Evolutionary conservation across 1,140 invertebrate genomes (phyloP), one percentile per base, ranked within the genome.

Genomic region (Philotrypesis tridentata): DNA sequence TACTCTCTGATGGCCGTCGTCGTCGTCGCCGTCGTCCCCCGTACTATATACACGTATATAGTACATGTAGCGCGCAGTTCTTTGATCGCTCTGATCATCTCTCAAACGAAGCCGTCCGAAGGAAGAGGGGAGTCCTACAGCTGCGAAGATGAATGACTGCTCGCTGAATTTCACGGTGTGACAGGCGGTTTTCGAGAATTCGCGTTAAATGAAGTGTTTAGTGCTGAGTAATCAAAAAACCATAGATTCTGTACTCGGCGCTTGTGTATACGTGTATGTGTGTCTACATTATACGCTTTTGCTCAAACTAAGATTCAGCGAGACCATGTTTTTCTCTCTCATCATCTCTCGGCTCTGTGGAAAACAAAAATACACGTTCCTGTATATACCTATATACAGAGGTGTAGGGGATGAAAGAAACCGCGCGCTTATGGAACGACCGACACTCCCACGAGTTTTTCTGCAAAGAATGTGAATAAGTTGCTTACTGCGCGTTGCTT

Each of bases 221-320:
- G 48, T 79, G 82, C 82, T 83, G 82, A 83, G 70, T 83, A 83
- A 83, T 83, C 60, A 83, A 83, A 79, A 73, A 65, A 68, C 67
- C 71, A 79, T 83, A 40, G 43, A 78, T 70, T 29, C 55, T 27
- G 1, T 1, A 17, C 21, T 7, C 25, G 4, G 14, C 65, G 29
- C 11, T 5, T 33, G 29, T 27, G 29, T 8, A 21, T 43, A 8
- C 43, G 33, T 71, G 76, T 27, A n/a, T n/a, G n/a, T n/a, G n/a
- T n/a, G n/a, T n/a, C n/a, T n/a, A n/a, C n/a, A n/a, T n/a, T n/a
- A n/a, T n/a, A n/a, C n/a, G 29, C 61, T 12, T 80, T 65, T 55
- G 55, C n/a, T 1, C 9, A 73, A 60, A 65, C 25, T 25, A 73
- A 31, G 17, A 55, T 55, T 55, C 71, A 73, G 23, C 9, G 23